These are phyloP conservation scores for Nothoprocta pentlandii DNA, from an alignment of 2,113 vertebrate genomes.

Conservation along the genomic window DNA sequence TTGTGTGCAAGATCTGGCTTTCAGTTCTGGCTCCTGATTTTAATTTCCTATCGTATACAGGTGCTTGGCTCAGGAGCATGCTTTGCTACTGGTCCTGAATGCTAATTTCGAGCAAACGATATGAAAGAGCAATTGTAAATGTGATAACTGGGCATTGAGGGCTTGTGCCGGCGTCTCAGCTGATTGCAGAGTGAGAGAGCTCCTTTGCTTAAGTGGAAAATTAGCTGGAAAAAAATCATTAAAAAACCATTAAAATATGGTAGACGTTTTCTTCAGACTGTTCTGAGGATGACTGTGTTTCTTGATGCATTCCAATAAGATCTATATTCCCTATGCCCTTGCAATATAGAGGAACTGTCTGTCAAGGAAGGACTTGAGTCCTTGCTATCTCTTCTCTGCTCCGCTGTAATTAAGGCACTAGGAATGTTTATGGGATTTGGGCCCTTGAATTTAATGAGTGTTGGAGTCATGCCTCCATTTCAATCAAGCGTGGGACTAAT, in stretches of 20 bases:
- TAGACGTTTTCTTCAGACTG: slow-evolving; percentile 28
- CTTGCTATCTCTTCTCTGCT: slow-evolving; percentile 5
- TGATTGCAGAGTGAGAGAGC: slow-evolving; percentile 55
- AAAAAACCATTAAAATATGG: slow-evolving; percentile 52
- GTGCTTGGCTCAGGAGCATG: slow-evolving; percentile 42
- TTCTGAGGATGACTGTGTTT: neutral
- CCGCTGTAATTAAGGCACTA: slow-evolving; percentile 27
- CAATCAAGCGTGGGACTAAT: neutral
- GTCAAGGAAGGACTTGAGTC: neutral
- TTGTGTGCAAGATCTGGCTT: slow-evolving; percentile 39
- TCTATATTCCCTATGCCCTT: slow-evolving; percentile 19
- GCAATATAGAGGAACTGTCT: slow-evolving; percentile 31
- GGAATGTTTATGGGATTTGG: slow-evolving; percentile 38
- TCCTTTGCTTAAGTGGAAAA: slow-evolving; percentile 65
- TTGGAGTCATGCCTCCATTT: slow-evolving; percentile 10
- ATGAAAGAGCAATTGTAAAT: neutral
- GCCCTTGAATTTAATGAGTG: slow-evolving; percentile 18
- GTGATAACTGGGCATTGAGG: slow-evolving; percentile 57
- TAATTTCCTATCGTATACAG: slow-evolving; percentile 25
- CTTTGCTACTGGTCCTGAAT: slow-evolving; percentile 41
- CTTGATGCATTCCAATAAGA: slow-evolving; percentile 6
- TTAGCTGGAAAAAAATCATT: slow-evolving; percentile 55
- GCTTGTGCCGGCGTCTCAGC: slow-evolving; percentile 24
- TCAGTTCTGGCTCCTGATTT: slow-evolving; percentile 49
- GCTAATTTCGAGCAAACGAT: neutral